Conservation (phyloP, 2,888 invertebrate genomes). For the Diadegma fenestrale region DNA sequence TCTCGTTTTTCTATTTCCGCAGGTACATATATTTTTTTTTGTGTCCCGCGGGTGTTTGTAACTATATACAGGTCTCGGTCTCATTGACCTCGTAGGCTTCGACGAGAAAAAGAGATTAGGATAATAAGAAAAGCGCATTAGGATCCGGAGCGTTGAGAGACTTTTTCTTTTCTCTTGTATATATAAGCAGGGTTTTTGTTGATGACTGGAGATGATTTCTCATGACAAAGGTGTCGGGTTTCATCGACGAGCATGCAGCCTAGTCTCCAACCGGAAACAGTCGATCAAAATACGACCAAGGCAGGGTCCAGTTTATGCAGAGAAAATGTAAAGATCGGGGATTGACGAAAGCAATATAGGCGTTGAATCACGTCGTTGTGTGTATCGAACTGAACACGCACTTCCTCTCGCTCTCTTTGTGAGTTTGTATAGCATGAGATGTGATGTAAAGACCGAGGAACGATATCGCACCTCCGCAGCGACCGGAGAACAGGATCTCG, state of each 20-base stretch:
- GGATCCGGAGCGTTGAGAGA: neutral
- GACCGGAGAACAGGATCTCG: slow-evolving; percentile 6
- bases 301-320: slow-evolving; percentile 45
- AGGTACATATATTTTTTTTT: neutral
- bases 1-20: neutral
- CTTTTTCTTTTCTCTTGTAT: slow-evolving; percentile 1
- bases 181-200: no score
- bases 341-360: slow-evolving; percentile 4
- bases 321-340: slow-evolving; percentile 26
- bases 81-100: neutral
- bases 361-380: slow-evolving; percentile 42
- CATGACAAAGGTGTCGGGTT: slow-evolving; percentile 61
- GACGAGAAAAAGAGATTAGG: neutral
- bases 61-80: neutral
- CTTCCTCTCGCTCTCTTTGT: neutral
- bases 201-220: slow-evolving; percentile 25
- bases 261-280: slow-evolving; percentile 63
- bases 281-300: slow-evolving; percentile 64
- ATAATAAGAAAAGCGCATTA: neutral
- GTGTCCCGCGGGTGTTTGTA: neutral
- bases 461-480: slow-evolving; percentile 26
- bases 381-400: slow-evolving; percentile 36
- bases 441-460: slow-evolving; percentile 1
- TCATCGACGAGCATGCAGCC: slow-evolving; percentile 4
- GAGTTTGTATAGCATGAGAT: neutral